Base-by-base conservation (phyloP, 23 tunicate genomes). In the Styela plicata region DNA sequence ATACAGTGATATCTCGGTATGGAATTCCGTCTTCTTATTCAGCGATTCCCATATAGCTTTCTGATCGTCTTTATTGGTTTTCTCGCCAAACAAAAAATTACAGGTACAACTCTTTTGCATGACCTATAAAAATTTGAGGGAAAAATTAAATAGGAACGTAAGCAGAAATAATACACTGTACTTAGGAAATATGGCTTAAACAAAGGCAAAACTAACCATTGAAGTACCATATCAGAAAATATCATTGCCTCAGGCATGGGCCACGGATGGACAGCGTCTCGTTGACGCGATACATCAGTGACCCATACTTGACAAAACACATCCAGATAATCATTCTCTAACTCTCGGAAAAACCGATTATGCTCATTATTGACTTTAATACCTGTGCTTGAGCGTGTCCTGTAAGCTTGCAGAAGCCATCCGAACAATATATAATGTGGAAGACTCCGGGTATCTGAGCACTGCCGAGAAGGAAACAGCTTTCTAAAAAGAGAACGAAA, bases 371-470 rank as follows among this genome's bases (percentile, higher is more conserved):
- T n/a, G n/a, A n/a, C n/a, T n/a, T n/a, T n/a, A n/a, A n/a, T n/a
- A 86, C 91, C 86, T 87, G 86, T 22, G 79, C 53, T 33, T 86
- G 71, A 2, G 70, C 35, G 3, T 84, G 67, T 2, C 86, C 91
- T 2, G 91, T 87, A 3, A 87, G 70, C 57, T 82, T 82, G 34
- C 91, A 87, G 34, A 87, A 87, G 7, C 91, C 91, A 87, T 87
- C 91, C 0, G 91, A 87, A 52, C 91, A 87, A 30, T 87, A 87
- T 32, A 87, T 78, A 25, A 87, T 87, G 33, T 78, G 91, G 44
- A 33, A 81, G 24, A 53, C 71, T 7, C 82, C 90, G 0, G 85
- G 82, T 16, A 81, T 63, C 62, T 81, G 85, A 0, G 90, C 90
- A 36, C 69, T 80, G 2, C 86, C 91, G 65, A 87, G 70, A 33